Evolutionary conservation across 2,888 invertebrate species (phyloP).

Genomic region (Apotomis betuletana): DNA sequence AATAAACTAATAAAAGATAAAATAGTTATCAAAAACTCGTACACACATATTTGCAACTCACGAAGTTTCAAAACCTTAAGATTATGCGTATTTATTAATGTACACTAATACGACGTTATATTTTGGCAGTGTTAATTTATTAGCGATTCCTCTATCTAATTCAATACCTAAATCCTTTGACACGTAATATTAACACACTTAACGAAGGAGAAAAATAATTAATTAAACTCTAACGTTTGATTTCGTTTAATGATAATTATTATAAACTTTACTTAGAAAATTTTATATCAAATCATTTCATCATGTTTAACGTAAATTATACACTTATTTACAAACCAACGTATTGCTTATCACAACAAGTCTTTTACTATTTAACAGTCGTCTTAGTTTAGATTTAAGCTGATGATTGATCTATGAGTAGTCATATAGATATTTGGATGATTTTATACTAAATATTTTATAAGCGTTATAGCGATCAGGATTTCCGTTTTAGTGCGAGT

Average conservation of each 20-base stretch:
- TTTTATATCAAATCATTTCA: conserved; percentile 56
- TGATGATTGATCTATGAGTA: conserved; percentile 44
- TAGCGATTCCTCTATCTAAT: conserved; percentile 45
- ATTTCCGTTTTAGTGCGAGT: conserved; percentile 71
- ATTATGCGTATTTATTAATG: conserved; percentile 62
- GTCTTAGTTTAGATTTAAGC: conserved; percentile 57
- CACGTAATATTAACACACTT: conserved; percentile 20
- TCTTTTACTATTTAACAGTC: conserved; percentile 75
- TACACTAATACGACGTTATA: conserved; percentile 66
- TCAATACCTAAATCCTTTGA: conserved; percentile 36
- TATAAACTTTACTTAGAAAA: conserved; percentile 22
- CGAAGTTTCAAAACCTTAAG: conserved; percentile 61
- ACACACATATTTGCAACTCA: conserved; percentile 66
- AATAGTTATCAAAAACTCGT: conserved; percentile 79
- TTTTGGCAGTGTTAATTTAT: conserved; percentile 79
- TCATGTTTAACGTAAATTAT: conserved; percentile 62
- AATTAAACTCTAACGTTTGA: conserved; percentile 19
- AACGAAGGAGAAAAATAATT: conserved; percentile 13
- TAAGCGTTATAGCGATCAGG: conserved; percentile 64
- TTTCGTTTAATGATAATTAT: conserved; percentile 27
- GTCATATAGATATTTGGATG: conserved; percentile 41
- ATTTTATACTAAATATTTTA: conserved; percentile 56
- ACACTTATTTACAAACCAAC: conserved; percentile 71
- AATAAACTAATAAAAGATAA: conserved; percentile 69
- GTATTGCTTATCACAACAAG: conserved; percentile 78